phyloP scores from a whole-genome alignment of 1,140 invertebrate genomes.

The Caenorhabditis briggsae region DNA sequence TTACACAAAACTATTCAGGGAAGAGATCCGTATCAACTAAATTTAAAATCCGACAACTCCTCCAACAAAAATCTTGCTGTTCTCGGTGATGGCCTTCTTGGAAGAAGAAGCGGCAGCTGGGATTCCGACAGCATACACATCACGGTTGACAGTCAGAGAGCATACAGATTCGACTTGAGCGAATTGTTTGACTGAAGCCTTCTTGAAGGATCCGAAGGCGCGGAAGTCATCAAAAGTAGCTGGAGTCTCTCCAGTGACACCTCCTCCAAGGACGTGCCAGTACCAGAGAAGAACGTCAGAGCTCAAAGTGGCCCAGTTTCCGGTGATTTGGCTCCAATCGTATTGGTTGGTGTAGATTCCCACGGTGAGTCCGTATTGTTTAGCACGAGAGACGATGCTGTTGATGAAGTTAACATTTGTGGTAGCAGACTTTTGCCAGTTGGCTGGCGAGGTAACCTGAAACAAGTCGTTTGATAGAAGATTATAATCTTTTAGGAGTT shows the following conservation, averaged over 20 bases:
- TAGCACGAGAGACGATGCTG: slow-evolving; percentile 47
- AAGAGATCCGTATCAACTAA: not conserved
- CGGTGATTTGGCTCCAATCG: slow-evolving; percentile 63
- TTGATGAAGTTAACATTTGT: slow-evolving; percentile 62
- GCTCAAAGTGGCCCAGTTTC: slow-evolving; percentile 49
- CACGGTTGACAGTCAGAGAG: slow-evolving; percentile 59
- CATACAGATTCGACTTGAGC: slow-evolving; percentile 62
- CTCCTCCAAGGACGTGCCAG: slow-evolving; percentile 57
- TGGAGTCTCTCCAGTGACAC: slow-evolving; percentile 58
- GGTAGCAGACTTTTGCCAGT: slow-evolving; percentile 47
- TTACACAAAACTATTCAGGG: not conserved
- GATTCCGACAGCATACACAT: slow-evolving; percentile 53
- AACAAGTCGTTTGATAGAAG: slow-evolving; percentile 14
- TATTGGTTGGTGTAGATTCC: slow-evolving; percentile 62
- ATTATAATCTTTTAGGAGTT: not conserved
- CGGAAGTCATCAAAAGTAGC: slow-evolving; percentile 63
- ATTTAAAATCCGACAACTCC: slow-evolving; percentile 16
- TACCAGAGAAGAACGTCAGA: slow-evolving; percentile 56
- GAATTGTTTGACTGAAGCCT: slow-evolving; percentile 62
- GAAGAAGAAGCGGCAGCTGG: slow-evolving; percentile 12
- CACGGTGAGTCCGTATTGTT: slow-evolving; percentile 49
- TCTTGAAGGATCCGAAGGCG: slow-evolving; percentile 58
- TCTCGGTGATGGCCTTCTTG: not conserved
- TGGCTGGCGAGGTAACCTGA: slow-evolving; percentile 61
- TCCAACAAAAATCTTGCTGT: slow-evolving; percentile 36